Conservation (phyloP, 1,140 invertebrate genomes). For the Zaprionus tsacasi region DNA sequence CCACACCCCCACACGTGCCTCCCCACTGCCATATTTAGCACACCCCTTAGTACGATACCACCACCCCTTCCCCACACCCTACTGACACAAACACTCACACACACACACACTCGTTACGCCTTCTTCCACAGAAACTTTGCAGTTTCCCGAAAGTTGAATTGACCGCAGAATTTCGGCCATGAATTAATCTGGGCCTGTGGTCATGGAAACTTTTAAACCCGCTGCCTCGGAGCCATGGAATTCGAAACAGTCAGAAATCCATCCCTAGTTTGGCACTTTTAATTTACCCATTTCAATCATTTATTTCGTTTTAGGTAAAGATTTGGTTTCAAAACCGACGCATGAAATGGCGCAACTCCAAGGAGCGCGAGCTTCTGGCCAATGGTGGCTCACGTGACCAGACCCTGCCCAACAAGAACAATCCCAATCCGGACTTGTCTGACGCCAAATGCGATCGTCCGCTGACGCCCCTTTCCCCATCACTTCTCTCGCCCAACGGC, state of each 20-base stretch:
- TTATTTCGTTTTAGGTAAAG: conserved; percentile 90
- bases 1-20: conserved; percentile 75
- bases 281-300: conserved; percentile 63
- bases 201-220: conserved; percentile 59
- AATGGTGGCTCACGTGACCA: conserved; percentile 96
- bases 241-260: conserved; percentile 53
- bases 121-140: conserved; percentile 70
- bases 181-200: conserved; percentile 51
- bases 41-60: not conserved
- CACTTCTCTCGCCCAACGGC: conserved; percentile 72
- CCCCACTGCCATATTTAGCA: not conserved
- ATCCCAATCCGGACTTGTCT: conserved; percentile 97
- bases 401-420: conserved; percentile 98
- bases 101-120: conserved; percentile 8
- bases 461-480: conserved; percentile 85
- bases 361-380: conserved; percentile 97
- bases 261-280: conserved; percentile 42
- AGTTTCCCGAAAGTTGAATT: conserved; percentile 51
- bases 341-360: conserved; percentile 99
- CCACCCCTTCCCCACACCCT: not conserved
- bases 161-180: conserved; percentile 35
- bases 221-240: conserved; percentile 1
- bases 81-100: not conserved
- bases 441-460: conserved; percentile 93
- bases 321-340: conserved; percentile 98